Evolutionary conservation across 2,797 vertebrate species (phyloP), one percentile per base, ranked within the genome.

Genomic region (Sciurus carolinensis): DNA sequence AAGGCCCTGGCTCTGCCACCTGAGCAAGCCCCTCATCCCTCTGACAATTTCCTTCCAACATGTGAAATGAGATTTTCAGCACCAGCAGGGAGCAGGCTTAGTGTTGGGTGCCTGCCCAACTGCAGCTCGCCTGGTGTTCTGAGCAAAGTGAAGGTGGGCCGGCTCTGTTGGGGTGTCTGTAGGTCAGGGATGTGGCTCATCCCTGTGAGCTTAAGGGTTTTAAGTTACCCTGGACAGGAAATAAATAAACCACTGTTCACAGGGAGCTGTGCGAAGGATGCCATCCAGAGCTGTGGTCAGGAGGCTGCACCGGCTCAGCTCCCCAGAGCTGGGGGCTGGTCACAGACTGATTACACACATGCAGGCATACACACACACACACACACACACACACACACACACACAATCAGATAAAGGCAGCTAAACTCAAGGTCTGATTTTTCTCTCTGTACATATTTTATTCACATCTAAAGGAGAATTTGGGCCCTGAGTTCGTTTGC

Each of bases 201-300:
- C 1, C 20, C 28, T 3, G 14, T 18, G 15, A 42, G 52, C 36
- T 28, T 18, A 15, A 50, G 52, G 33, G 7, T 22, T 18, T 5
- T 47, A 20, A 0, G 1, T 42, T 24, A 1, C 3, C 66, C 18
- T 30, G 17, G 42, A n/a, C 15, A 22, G 73, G 44, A 42, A n/a
- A 44, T 72, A 4, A n/a, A 36, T 36, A 36, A 36, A 13, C 12
- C 2, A 22, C 14, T 1, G 0, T 18, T 10, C 12, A 44, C 33
- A 3, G 6, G 0, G 11, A 77, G 26, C 67, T 26, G 17, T 33
- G 1, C 12, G 22, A 75, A 52, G 39, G 39, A 13, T 0, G 36
- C 0, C 10, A 6, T 28, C 1, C 12, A 0, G n/a, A n/a, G 7
- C 33, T 18, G 2, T 0, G 0, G 33, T 22, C 62, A 57, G 3